Conservation (phyloP, 2,888 invertebrate genomes). For the Microplitis manilae region DNA sequence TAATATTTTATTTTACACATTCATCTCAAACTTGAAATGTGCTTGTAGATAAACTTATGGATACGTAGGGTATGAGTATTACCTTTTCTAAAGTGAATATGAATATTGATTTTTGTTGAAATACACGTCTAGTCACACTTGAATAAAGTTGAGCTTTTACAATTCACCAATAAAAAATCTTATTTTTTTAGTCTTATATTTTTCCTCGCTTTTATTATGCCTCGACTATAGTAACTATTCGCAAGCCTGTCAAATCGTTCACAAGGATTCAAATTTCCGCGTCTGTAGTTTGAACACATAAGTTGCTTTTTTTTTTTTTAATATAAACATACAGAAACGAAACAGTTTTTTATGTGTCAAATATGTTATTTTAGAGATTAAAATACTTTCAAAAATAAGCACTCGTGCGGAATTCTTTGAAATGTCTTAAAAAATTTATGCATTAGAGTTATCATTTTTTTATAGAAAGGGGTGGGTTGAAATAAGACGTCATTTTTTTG, state of each 20-base stretch:
- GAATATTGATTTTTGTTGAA: conserved; percentile 52
- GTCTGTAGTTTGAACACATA: neutral
- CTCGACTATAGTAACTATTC: conserved; percentile 38
- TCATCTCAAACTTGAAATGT: neutral
- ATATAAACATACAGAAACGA: neutral
- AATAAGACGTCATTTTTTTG: too few species aligned
- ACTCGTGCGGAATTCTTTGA: too few species aligned
- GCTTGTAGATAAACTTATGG: neutral
- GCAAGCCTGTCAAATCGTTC: conserved; percentile 47
- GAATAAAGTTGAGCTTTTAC: conserved; percentile 53
- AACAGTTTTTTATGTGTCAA: conserved; percentile 20
- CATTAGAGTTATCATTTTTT: too few species aligned
- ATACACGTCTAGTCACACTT: conserved; percentile 61
- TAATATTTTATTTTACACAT: neutral
- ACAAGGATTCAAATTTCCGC: conserved; percentile 62
- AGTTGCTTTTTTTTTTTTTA: neutral
- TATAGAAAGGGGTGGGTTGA: too few species aligned
- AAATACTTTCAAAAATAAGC: too few species aligned
- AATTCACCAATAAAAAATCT: neutral
- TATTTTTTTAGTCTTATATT: neutral
- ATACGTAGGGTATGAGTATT: neutral
- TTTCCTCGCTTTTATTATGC: conserved; percentile 24
- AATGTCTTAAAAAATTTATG: too few species aligned
- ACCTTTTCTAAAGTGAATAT: neutral
- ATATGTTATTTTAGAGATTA: neutral